Evolutionary conservation across 2,888 invertebrate species (phyloP).

Genomic region (Agrochola litura): DNA sequence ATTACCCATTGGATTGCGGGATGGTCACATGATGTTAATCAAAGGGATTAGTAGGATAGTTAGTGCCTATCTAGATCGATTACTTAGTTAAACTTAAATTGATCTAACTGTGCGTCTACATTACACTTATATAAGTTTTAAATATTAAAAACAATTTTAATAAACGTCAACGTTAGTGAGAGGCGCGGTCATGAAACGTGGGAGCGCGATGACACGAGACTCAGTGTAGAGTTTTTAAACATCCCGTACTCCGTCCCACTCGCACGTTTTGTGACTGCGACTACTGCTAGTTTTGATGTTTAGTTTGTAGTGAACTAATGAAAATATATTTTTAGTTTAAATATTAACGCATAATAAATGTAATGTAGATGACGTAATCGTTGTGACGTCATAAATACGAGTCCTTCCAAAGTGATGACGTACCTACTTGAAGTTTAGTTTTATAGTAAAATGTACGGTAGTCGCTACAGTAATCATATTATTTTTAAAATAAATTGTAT

Average conservation of each 20-base stretch:
- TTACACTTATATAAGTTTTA: conserved; percentile 51
- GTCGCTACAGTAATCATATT: conserved; percentile 59
- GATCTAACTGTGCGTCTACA: conserved; percentile 54
- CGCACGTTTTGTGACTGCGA: conserved; percentile 3
- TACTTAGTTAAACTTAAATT: conserved; percentile 52
- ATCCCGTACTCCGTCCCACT: background rate
- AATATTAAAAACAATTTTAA: conserved; percentile 2
- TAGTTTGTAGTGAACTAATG: conserved; percentile 6
- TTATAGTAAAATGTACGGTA: conserved; percentile 60
- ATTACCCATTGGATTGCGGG: conserved; percentile 42
- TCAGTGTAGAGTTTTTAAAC: background rate
- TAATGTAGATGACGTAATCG: conserved; percentile 61
- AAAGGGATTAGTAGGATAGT: conserved; percentile 57
- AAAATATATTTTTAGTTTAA: conserved; percentile 46
- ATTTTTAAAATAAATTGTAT: conserved; percentile 56
- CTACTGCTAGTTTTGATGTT: background rate
- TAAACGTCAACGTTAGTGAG: background rate
- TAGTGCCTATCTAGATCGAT: conserved; percentile 65
- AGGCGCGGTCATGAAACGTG: conserved; percentile 2
- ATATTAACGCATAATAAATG: conserved; percentile 47
- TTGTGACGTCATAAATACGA: conserved; percentile 57
- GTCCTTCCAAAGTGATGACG: conserved; percentile 64
- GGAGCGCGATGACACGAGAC: conserved; percentile 8
- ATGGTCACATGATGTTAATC: conserved; percentile 49
- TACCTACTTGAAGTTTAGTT: conserved; percentile 61